Percentiles rank a stretch among this genome's conserved stretches.
These are phyloP conservation scores for Anoplolepis gracilipes DNA, from an alignment of 1,140 invertebrate genomes.

Conservation along the genomic window DNA sequence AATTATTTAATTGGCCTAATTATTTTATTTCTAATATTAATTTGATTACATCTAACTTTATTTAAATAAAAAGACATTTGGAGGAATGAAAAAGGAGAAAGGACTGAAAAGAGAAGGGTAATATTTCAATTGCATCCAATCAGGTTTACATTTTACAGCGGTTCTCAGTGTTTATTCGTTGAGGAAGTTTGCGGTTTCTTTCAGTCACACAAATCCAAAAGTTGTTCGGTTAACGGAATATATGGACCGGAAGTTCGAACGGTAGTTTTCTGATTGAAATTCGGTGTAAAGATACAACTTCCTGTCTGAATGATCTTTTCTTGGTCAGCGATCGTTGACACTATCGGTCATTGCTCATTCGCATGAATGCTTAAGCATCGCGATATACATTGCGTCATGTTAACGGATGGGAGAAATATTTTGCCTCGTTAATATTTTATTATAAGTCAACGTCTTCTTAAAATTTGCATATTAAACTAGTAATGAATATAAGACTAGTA, in stretches of 20 bases:
- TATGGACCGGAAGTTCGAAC: conserved; percentile 58
- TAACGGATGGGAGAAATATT: conserved; percentile 13
- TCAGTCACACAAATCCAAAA: background rate
- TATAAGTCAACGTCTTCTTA: background rate
- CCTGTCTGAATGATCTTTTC: conserved; percentile 64
- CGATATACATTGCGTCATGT: background rate
- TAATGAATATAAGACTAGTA: background rate
- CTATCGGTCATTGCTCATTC: conserved; percentile 5
- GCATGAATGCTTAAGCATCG: conserved; percentile 51
- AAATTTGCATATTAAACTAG: background rate
- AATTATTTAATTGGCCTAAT: background rate
- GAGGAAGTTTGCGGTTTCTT: conserved; percentile 39
- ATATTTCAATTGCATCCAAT: conserved; percentile 3
- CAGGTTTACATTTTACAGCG: background rate
- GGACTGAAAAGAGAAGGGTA: background rate
- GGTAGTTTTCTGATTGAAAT: conserved; percentile 68
- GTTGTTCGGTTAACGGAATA: conserved; percentile 29
- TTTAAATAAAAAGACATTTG: background rate
- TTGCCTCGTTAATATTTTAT: background rate
- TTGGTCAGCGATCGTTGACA: conserved; percentile 70
- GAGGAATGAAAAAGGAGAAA: background rate
- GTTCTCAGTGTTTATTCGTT: conserved; percentile 3
- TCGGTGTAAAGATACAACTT: conserved; percentile 70
- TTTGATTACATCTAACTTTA: background rate
- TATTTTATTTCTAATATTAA: background rate